Conservation (phyloP, 2,888 invertebrate species). For the Napeogenes inachia region DNA sequence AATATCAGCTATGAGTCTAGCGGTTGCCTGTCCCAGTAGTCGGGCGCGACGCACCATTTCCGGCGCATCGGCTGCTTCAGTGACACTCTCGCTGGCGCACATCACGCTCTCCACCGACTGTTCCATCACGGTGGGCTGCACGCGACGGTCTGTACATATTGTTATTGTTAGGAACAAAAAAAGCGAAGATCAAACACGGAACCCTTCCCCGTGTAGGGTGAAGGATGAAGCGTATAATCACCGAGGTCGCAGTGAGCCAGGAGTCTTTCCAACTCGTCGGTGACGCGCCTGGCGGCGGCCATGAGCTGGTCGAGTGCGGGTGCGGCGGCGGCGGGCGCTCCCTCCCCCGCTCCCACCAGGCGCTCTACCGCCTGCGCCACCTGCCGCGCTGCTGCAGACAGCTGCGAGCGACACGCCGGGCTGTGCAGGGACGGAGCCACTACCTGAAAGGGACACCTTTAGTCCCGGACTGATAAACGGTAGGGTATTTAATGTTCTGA, state of each 20-base stretch:
- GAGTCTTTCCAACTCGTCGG: constrained; percentile 91
- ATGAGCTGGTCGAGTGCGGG: constrained; percentile 85
- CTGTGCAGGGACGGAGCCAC: constrained; percentile 90
- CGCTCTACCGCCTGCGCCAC: constrained; percentile 95
- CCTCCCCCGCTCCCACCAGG: constrained; percentile 85
- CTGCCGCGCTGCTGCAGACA: constrained; percentile 94
- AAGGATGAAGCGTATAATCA: constrained; percentile 34
- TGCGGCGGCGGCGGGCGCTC: constrained; percentile 73
- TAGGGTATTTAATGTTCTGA: not conserved
- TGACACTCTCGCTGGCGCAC: constrained; percentile 91
- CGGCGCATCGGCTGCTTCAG: constrained; percentile 90
- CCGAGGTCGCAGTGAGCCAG: constrained; percentile 91
- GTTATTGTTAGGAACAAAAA: not conserved
- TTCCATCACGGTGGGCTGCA: constrained; percentile 83
- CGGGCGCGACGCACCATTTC: constrained; percentile 97
- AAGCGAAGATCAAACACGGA: not conserved
- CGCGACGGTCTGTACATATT: constrained; percentile 68
- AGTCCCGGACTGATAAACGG: too few relatives aligned
- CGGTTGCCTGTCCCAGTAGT: constrained; percentile 94
- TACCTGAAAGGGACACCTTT: constrained; percentile 63
- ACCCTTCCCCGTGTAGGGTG: not conserved
- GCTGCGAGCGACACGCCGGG: constrained; percentile 91
- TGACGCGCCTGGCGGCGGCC: constrained; percentile 91
- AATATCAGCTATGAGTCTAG: constrained; percentile 94
- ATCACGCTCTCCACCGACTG: constrained; percentile 92